phyloP scores from a whole-genome alignment of 2,797 vertebrate genomes.

The Sebastes trivittatus region DNA sequence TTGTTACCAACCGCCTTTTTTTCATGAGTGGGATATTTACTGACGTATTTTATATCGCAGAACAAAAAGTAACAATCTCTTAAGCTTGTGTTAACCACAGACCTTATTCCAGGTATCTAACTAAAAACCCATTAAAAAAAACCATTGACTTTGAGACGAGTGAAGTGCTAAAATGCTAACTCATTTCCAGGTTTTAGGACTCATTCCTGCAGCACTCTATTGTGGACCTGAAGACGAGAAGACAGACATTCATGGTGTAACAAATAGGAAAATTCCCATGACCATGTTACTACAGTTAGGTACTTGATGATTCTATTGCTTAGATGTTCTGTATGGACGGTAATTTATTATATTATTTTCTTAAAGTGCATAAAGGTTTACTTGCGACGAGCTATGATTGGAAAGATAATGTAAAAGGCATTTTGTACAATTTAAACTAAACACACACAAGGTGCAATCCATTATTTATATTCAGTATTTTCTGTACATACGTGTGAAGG shows the following conservation, averaged over 20 bases:
- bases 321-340: conserved; percentile 6
- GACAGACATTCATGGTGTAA: not conserved
- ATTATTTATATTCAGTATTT: conserved; percentile 27
- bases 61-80: too few relatives aligned
- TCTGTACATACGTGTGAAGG: conserved; percentile 22
- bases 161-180: too few relatives aligned
- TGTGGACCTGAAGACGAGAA: conserved; percentile 6
- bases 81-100: too few relatives aligned
- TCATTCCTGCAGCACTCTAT: too few relatives aligned
- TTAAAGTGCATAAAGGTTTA: conserved; percentile 70
- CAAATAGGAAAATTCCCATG: conserved; percentile 1
- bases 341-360: conserved; percentile 7
- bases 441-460: conserved; percentile 30
- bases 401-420: conserved; percentile 31
- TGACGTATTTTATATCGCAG: too few relatives aligned
- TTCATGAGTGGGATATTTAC: too few relatives aligned
- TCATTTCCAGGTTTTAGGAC: too few relatives aligned
- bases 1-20: too few relatives aligned
- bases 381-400: conserved; percentile 35
- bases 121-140: too few relatives aligned
- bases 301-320: conserved; percentile 26
- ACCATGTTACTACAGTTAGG: conserved; percentile 12
- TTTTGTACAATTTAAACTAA: conserved; percentile 44
- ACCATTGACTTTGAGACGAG: too few relatives aligned
- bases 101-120: too few relatives aligned